These are phyloP conservation scores for Dusona sp. DNA, from an alignment of 2,888 invertebrate genomes.

Conservation along the genomic window DNA sequence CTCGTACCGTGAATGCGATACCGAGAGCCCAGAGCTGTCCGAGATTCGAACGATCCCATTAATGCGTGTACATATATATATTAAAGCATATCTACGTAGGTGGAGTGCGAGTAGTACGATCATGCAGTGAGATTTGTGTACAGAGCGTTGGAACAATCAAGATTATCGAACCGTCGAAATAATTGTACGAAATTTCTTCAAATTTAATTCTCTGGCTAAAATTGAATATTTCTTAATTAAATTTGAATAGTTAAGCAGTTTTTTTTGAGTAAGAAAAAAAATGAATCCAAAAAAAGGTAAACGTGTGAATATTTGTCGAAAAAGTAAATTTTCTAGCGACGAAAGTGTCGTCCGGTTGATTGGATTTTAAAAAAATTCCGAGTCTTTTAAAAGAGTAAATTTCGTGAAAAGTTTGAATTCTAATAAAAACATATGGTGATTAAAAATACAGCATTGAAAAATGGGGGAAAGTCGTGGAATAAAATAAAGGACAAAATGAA, in stretches of 20 bases:
- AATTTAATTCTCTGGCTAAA: too few relatives aligned
- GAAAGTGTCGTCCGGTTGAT: too few relatives aligned
- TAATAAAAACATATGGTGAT: background rate
- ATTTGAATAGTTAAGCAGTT: too few relatives aligned
- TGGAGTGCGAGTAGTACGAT: background rate
- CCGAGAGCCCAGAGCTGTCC: slow-evolving; percentile 58
- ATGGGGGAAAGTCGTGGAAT: background rate
- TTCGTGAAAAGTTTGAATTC: background rate
- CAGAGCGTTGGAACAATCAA: background rate
- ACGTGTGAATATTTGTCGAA: too few relatives aligned
- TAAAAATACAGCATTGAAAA: background rate
- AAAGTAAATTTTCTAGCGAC: too few relatives aligned
- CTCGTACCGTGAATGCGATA: slow-evolving; percentile 56
- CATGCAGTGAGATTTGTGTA: background rate
- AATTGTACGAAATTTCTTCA: background rate
- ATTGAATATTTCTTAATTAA: too few relatives aligned
- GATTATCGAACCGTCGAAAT: background rate
- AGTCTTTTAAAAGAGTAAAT: too few relatives aligned
- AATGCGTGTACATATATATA: slow-evolving; percentile 20
- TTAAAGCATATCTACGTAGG: background rate
- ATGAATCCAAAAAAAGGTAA: too few relatives aligned
- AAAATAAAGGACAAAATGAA: background rate
- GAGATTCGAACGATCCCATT: slow-evolving; percentile 62
- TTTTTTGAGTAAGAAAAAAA: too few relatives aligned
- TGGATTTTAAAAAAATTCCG: too few relatives aligned